Evolutionary conservation across 2,113 vertebrate species (phyloP).

Genomic region (Delphinus delphis): DNA sequence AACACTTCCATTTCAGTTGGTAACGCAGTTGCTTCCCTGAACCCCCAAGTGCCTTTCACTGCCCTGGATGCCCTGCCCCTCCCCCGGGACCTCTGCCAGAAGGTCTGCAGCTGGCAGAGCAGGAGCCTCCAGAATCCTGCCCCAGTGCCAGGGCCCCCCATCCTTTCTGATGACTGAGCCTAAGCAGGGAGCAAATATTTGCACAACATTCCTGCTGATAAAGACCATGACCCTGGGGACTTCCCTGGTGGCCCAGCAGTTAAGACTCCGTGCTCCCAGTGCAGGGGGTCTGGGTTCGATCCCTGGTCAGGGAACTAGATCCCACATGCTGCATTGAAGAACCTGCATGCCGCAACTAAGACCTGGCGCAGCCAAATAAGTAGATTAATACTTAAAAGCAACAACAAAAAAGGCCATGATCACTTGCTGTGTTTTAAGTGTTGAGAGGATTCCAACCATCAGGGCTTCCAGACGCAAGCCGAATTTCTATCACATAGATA

Average conservation of each 20-base stretch:
- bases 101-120: background rate
- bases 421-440: background rate
- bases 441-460: background rate
- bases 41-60: background rate
- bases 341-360: too few relatives aligned
- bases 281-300: too few relatives aligned
- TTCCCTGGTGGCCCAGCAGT: too few relatives aligned
- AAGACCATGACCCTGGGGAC: background rate
- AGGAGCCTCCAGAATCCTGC: background rate
- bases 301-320: too few relatives aligned
- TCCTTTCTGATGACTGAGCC: background rate
- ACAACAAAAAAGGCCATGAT: background rate
- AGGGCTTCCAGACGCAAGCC: background rate
- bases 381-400: too few relatives aligned
- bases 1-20: background rate
- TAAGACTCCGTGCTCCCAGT: too few relatives aligned
- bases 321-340: too few relatives aligned
- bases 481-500: background rate
- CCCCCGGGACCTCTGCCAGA: too few relatives aligned
- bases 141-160: fast-evolving
- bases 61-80: background rate
- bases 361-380: too few relatives aligned
- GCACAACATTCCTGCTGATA: background rate
- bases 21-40: background rate
- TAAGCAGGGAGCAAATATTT: background rate